Evolutionary conservation across 2,113 vertebrate species (phyloP), one percentile per base, ranked within the genome.

Genomic region (Cyanoramphus novaezelandiae): DNA sequence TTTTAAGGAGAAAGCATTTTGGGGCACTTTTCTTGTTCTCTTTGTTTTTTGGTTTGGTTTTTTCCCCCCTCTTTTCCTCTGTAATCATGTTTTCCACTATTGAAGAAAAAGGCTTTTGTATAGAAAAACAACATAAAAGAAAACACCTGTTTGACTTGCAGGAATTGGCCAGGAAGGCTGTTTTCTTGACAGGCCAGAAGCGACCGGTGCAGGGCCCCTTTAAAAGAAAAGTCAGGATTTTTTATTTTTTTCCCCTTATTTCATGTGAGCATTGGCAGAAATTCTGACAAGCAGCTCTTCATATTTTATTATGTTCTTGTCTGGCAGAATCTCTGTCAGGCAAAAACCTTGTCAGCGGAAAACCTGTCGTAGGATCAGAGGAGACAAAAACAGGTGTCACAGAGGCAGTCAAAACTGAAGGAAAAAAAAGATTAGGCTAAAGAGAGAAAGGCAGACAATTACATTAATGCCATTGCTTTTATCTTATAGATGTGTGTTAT

Each of bases 281-380:
- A 98, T 98, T 98, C 98, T 99, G 99, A 99, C 99, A 99, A 99
- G 98, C 98, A 98, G 98, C 99, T 98, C 98, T 99, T 99, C 98
- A 99, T 99, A 99, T 99, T 99, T 99, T 99, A 99, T 99, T 99
- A 98, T 98, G 98, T 98, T 99, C 98, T 98, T 99, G 98, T 99
- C 99, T 99, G 97, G 98, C 98, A 98, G 98, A 97, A 98, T 98
- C 96, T 98, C 98, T 99, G 98, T 99, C 99, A 99, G 98, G 99
- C 99, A 98, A 99, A 99, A 98, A 98, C 98, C 98, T 98, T 98
- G 98, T 99, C 98, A 99, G 98, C 97, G 98, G 98, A 99, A 98
- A 98, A 97, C 97, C 98, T 98, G 98, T 99, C 98, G 97, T 98
- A 98, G 98, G 98, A 98, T 98, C 97, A 98, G 98, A 98, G 97